Evolutionary conservation across 2,888 invertebrate genomes (phyloP), one percentile per base, ranked within the genome.

Genomic region (Ceramica pisi): DNA sequence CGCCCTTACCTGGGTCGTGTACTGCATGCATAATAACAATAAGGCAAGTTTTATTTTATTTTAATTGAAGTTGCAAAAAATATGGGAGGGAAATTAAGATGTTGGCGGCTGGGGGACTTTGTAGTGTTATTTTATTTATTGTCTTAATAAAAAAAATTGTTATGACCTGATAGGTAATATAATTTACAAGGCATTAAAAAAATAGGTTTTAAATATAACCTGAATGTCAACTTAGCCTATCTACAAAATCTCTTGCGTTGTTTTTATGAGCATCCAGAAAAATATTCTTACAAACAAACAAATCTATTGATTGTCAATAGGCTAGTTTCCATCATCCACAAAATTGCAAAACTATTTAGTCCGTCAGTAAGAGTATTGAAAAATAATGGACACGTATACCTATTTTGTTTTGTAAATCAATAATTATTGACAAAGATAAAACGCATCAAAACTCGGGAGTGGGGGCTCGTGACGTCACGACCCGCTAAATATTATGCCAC

Each of bases 1-100:
- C 51, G 70, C 67, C 59, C 60, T 61, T 62, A 14, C 46, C 46
- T 21, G 21, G 9, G 12, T n/a, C 59, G 31, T 64, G 85, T 82
- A 81, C 71, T 71, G 75, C 21, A 46, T 46, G 75, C 70, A 77
- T 63, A 73, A 65, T 56, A 71, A 77, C 61, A 73, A 65, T 56
- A 71, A 63, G 9, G 5, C 4, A 6, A 1, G 79, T 51, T 51
- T 65, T 63, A 76, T 51, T 55, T 62, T 60, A 70, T 81, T 63
- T 61, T 50, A 61, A 80, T 67, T 77, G 21, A 51, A 19, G 6
- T 59, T 56, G 64, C 51, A 31, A 64, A 79, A 64, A 65, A 16
- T 51, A 26, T 59, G 21, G 21, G 12, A 46, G 38, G 38, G 1
- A 46, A 51, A 55, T 8, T 19, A 31, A 71, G 26, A 61, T 62